Base-by-base conservation (phyloP, 2,113 vertebrate genomes). In the Amphiprion ocellaris region DNA sequence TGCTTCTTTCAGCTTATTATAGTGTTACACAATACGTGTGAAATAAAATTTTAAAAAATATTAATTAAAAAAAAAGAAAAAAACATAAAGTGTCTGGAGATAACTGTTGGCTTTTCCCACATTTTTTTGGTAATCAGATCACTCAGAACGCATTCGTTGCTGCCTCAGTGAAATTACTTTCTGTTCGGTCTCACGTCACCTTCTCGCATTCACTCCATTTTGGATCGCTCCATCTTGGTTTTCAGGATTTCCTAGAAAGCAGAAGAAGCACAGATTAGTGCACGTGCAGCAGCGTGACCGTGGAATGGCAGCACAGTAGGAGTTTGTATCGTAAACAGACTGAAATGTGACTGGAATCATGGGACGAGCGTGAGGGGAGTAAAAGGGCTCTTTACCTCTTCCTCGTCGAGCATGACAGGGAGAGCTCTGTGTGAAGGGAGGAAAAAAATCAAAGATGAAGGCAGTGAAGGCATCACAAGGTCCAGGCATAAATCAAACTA, bases 221-320 rank as follows among this genome's bases (percentile, higher is more conserved):
- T 95, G 33, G 94, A 95, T 74, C 93, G 79, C 82, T 95, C 94
- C 90, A 95, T 83, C 85, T 93, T 94, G 81, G 93, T 92, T 93
- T 94, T 95, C 54, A 93, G 81, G 80, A 95, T 91, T 85, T 95
- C 94, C 94, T 95, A 72, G 1, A 69, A 69, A 19, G 74, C 12
- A 37, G 21, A 41, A 37, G 21, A 41, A n/a, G 53, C 12, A 17
- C 11, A 12, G 24, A 81, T 69, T 15, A 70, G 65, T 26, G 2
- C 11, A 47, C 44, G 21, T 4, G 1, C 41, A 61, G 41, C 24
- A 24, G 54, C 44, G 69, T 54, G n/a, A 61, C 15, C 39, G 26
- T 62, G 77, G 44, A 55, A 69, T 28, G 12, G 66, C 1, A 2
- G 3, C 19, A 63, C 47, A 50, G 24, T 10, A 19, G 4, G 54